Base-by-base conservation (phyloP, 1,140 invertebrate genomes). In the Drosophila sp. region DNA sequence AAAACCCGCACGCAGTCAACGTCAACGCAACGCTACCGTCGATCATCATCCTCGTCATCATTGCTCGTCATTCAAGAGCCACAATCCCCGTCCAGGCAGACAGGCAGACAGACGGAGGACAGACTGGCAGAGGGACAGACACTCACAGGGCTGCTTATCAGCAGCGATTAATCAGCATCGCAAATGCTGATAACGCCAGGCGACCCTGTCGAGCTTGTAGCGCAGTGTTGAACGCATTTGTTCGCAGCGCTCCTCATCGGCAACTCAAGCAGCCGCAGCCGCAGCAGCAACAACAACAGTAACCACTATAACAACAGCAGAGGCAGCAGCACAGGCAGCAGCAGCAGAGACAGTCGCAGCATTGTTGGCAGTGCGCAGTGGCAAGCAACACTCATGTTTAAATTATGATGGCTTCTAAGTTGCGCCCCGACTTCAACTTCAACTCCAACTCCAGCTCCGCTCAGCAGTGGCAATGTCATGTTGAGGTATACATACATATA, bases 401-500 rank as follows among this genome's bases (percentile, higher is more conserved):
- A 89, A 89, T 89, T 89, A 89, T 89, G 84, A 89, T 83, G 83
- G 83, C 83, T 89, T 89, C 83, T 89, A 89, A 79, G 43, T 89
- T 89, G 80, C 59, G 80, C 76, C 72, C 67, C 72, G 18, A 51
- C 50, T 51, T 11, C 32, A 34, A 14, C 29, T 29, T 0, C 29
- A 29, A 50, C 46, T 25, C 8, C 45, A 7, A 11, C 45, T 45
- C 43, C 43, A 9, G 8, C 18, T 29, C 45, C 45, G n/a, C 7
- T n/a, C n/a, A 13, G 53, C 34, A 29, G 27, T 34, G 53, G n/a
- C 40, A 54, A 53, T 45, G 48, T 56, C 64, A 67, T 67, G 54
- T 32, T 7, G 43, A 46, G 29, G 51, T 43, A 36, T 53, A 21
- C 32, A 11, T 64, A 14, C 5, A 16, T 41, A 11, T 64, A 14